These are phyloP conservation scores for Limanda limanda DNA, from an alignment of 2,113 vertebrate genomes.

Conservation along the genomic window DNA sequence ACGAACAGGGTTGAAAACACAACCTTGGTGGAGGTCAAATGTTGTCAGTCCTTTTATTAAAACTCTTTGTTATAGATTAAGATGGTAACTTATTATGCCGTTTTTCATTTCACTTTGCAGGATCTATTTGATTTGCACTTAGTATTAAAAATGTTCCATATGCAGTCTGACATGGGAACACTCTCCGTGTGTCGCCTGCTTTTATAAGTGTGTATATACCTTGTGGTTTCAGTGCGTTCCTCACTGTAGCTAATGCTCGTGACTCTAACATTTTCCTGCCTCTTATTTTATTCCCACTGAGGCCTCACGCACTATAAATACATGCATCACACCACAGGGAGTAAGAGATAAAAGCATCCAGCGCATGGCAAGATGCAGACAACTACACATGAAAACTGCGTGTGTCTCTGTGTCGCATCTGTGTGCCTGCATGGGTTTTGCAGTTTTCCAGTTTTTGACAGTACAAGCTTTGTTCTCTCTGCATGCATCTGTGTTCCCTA, in stretches of 20 bases:
- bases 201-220: not conserved
- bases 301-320: conserved; percentile 45
- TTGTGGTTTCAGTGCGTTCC: conserved; percentile 19
- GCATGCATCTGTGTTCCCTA: not conserved
- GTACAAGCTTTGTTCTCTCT: not conserved
- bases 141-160: not conserved
- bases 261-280: conserved; percentile 23
- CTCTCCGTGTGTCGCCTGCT: not conserved
- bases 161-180: not conserved
- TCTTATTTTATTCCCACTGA: conserved; percentile 48
- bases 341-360: conserved; percentile 52
- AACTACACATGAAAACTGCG: conserved; percentile 1
- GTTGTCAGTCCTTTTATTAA: too few species aligned
- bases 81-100: too few species aligned
- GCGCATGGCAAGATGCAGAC: conserved; percentile 15
- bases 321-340: conserved; percentile 20
- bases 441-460: not conserved
- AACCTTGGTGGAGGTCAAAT: too few species aligned
- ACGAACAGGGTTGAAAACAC: too few species aligned
- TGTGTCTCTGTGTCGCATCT: conserved; percentile 4
- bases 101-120: too few species aligned
- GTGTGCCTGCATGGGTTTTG: conserved; percentile 10
- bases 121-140: not conserved
- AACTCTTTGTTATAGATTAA: too few species aligned
- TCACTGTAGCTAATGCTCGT: conserved; percentile 1